Base-by-base conservation (phyloP, 2,797 vertebrate genomes). In the Hipposideros larvatus region DNA sequence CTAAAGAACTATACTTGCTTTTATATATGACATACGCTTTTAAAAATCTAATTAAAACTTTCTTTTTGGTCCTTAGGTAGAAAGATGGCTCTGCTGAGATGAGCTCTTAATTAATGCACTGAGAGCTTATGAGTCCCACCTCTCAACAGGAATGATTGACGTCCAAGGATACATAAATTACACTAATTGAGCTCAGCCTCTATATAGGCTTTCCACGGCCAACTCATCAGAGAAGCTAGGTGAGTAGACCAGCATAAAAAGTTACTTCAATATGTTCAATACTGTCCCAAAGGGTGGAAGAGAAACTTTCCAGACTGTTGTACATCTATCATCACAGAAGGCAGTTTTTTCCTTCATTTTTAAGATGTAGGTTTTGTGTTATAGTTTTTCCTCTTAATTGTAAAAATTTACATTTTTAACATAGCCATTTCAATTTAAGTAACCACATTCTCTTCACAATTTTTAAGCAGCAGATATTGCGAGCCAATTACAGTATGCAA, bases 1-100 rank as follows among this genome's bases (percentile, higher is more conserved):
- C 91, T 90, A 77, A 98, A 98, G 97, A 97, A 96, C 85, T 97
- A 71, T 46, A 97, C 98, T 98, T 98, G 82, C 97, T 97, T 97
- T 98, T 95, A 95, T 96, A 94, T 96, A 98, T 98, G 97, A 98
- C 98, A 98, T 92, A 91, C 96, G 97, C 98, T 98, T 98, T 98
- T 97, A 96, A 95, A 98, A 98, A 97, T 98, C 98, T 98, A 99
- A 99, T 99, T 99, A 99, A 99, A 99, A 98, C 98, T 99, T 99
- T 95, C 98, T 98, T 98, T 98, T 98, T 98, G 97, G 97, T 98
- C 98, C 98, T 98, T 98, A 99, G 99, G 98, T 99, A 97, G 98
- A 98, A 98, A 96, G 97, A 98, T 98, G 98, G 80, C 97, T 98
- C 98, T 98, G 98, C 98, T 98, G 98, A 98, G 98, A 98, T 98